These are phyloP conservation scores for Hystrix brachyura DNA, from an alignment of 2,113 vertebrate genomes.

Conservation along the genomic window DNA sequence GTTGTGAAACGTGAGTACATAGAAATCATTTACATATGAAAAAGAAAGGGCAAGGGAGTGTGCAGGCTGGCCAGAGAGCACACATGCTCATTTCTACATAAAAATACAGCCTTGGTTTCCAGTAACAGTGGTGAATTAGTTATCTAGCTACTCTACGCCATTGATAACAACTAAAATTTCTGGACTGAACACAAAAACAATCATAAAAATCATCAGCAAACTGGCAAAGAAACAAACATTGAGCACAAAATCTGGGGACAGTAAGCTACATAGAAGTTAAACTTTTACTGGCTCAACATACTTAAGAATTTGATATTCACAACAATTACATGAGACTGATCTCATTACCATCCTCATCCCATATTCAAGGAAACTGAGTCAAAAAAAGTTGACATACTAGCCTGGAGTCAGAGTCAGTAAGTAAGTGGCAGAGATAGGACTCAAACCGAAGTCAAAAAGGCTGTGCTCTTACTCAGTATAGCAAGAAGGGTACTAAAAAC, in stretches of 20 bases:
- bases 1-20: neutral
- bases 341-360: neutral
- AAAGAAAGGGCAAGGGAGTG: neutral
- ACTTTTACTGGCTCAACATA: neutral
- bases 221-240: conserved; percentile 13
- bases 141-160: neutral
- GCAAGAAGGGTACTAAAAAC: neutral
- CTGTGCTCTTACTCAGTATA: neutral
- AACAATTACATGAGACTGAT: neutral
- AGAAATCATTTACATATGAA: neutral
- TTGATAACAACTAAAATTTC: neutral
- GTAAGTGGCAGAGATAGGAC: neutral
- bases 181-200: neutral
- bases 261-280: neutral
- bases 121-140: neutral
- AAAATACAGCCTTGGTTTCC: neutral
- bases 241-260: neutral
- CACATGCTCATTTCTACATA: neutral
- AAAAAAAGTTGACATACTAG: neutral
- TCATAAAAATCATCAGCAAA: conserved; percentile 26
- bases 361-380: neutral
- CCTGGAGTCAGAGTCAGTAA: neutral
- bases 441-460: neutral
- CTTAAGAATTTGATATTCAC: neutral
- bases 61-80: neutral